Percentiles rank a stretch among this genome's conserved stretches.
These are phyloP conservation scores for Pediacus dermestoides DNA, from an alignment of 2,888 invertebrate genomes.

Conservation along the genomic window DNA sequence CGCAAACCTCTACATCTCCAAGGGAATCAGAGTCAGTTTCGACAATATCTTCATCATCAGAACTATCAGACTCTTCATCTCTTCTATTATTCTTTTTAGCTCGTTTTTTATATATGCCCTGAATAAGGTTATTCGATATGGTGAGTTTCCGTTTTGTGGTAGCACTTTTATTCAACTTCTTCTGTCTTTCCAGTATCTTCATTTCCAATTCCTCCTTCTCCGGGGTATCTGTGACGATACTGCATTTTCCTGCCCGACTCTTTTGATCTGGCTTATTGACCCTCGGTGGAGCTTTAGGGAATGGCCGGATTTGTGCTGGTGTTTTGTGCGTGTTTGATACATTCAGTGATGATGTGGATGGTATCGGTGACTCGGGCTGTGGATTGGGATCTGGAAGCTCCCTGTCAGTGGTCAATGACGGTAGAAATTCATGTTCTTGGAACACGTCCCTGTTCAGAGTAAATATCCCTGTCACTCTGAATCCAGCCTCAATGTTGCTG, in stretches of 20 bases:
- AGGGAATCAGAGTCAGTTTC: too few species aligned
- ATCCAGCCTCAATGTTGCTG: slow-evolving; percentile 20
- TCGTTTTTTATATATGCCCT: too few species aligned
- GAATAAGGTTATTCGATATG: too few species aligned
- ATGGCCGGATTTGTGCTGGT: slow-evolving; percentile 12
- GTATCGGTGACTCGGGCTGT: background rate
- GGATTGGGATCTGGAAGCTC: slow-evolving; percentile 1
- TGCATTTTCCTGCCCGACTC: slow-evolving; percentile 16
- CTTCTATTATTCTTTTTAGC: too few species aligned
- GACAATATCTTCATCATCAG: too few species aligned
- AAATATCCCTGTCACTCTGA: slow-evolving; percentile 20
- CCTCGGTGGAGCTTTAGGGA: slow-evolving; percentile 15
- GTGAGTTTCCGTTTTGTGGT: too few species aligned
- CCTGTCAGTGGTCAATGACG: background rate
- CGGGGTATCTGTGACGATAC: slow-evolving; percentile 24
- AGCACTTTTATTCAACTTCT: too few species aligned
- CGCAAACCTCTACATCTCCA: too few species aligned
- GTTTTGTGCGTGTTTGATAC: too few species aligned
- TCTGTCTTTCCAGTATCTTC: too few species aligned
- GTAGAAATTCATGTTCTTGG: slow-evolving; percentile 19
- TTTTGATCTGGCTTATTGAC: slow-evolving; percentile 15
- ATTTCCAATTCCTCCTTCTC: slow-evolving; percentile 16
- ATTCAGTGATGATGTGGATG: too few species aligned
- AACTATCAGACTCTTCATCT: too few species aligned
- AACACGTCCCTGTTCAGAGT: slow-evolving; percentile 24